A percentile compares a stretch with the other conserved stretches of the same genome.
Conservation (phyloP, 2,113 vertebrate genomes). For the sheep (Ovis aries) region DNA sequence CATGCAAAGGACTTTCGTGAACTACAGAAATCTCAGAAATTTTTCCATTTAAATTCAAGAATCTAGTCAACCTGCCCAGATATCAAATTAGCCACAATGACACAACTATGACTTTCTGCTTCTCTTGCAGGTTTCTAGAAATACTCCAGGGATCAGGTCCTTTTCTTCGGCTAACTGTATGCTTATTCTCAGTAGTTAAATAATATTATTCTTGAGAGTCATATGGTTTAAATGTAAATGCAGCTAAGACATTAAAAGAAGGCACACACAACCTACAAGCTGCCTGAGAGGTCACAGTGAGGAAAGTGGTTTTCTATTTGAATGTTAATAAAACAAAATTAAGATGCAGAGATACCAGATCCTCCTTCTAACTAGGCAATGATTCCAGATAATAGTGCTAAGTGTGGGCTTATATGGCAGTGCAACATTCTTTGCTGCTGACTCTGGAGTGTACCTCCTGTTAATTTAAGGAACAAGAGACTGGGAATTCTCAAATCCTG, state of each 20-base stretch:
- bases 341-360: neutral
- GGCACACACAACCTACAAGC: neutral
- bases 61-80: neutral
- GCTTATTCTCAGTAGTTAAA: neutral
- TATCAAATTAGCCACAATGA: neutral
- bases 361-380: neutral
- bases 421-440: neutral
- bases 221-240: neutral
- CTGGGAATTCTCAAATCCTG: neutral
- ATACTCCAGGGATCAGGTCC: neutral
- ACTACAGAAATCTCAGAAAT: neutral
- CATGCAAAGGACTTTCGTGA: neutral
- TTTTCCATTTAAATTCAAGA: constrained; percentile 17
- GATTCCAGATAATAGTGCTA: neutral
- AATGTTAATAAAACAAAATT: constrained; percentile 6
- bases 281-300: neutral
- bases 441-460: neutral
- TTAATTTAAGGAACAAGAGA: neutral
- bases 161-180: neutral
- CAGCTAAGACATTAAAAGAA: neutral
- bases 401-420: neutral
- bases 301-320: neutral
- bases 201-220: neutral
- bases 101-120: neutral
- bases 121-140: neutral